A percentile compares a stretch with the other conserved stretches of the same genome.
These are phyloP conservation scores for Siniperca chuatsi DNA, from an alignment of 2,113 vertebrate genomes.

Conservation along the genomic window DNA sequence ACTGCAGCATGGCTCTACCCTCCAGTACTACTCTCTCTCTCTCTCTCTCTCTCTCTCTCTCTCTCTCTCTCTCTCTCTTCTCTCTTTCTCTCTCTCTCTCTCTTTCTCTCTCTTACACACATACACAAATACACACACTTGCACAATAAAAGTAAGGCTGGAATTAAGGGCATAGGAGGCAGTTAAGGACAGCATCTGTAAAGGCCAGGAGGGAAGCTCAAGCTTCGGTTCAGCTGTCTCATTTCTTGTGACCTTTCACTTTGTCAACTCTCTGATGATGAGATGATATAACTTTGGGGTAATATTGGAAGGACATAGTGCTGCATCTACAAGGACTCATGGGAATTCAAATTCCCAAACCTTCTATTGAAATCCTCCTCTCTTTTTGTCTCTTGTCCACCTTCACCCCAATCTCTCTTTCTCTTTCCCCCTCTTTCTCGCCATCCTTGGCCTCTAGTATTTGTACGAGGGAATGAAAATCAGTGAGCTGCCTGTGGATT, in stretches of 20 bases:
- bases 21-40: slow-evolving; percentile 42
- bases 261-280: slow-evolving; percentile 53
- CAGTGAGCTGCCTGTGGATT: slow-evolving; percentile 95
- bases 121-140: slow-evolving; percentile 22
- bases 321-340: slow-evolving; percentile 23
- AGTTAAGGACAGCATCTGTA: slow-evolving; percentile 50
- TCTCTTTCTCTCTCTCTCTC: background rate
- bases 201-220: slow-evolving; percentile 44
- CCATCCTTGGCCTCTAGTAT: slow-evolving; percentile 84
- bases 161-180: slow-evolving; percentile 53
- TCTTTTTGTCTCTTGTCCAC: slow-evolving; percentile 30
- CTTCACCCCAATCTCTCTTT: slow-evolving; percentile 4
- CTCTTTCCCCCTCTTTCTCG: slow-evolving; percentile 11
- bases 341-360: slow-evolving; percentile 33
- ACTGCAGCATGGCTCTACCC: slow-evolving; percentile 38
- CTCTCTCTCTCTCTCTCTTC: background rate
- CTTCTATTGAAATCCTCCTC: slow-evolving; percentile 47
- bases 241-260: slow-evolving; percentile 41
- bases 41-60: background rate
- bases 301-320: slow-evolving; percentile 48
- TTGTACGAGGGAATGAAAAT: slow-evolving; percentile 96
- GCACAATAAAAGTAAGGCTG: slow-evolving; percentile 39
- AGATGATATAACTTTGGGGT: slow-evolving; percentile 74
- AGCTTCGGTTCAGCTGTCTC: slow-evolving; percentile 44
- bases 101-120: background rate